Conservation (phyloP, 2,888 invertebrate species). For the Eurytoma adleriae region DNA sequence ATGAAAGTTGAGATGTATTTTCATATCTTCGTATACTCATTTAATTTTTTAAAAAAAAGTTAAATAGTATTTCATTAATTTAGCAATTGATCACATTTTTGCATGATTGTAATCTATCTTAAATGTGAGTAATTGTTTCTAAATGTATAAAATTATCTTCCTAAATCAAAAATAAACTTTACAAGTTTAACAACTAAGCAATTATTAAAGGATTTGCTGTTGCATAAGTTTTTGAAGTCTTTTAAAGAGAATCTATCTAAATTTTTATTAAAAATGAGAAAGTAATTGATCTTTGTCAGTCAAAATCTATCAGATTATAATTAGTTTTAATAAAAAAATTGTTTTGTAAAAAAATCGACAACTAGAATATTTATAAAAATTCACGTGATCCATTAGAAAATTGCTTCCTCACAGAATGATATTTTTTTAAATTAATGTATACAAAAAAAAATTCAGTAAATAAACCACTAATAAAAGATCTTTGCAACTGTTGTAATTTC, state of each 20-base stretch:
- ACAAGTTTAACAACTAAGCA: constrained; percentile 29
- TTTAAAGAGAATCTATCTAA: constrained; percentile 37
- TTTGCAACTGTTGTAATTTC: constrained; percentile 8
- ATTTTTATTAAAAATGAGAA: constrained; percentile 26
- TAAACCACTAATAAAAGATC: constrained; percentile 33
- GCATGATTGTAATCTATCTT: constrained; percentile 1
- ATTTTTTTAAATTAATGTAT: constrained; percentile 58
- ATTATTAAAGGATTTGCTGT: constrained; percentile 19
- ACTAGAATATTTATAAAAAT: constrained; percentile 41
- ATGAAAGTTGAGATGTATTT: constrained; percentile 4
- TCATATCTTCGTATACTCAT: constrained; percentile 14
- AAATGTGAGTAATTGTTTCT: constrained; percentile 21
- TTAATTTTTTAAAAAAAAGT: neutral
- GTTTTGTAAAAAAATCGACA: constrained; percentile 46
- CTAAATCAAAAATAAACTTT: constrained; percentile 12
- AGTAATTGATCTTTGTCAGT: constrained; percentile 25
- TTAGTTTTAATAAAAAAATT: constrained; percentile 30
- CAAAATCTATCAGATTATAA: constrained; percentile 29
- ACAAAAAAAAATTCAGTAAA: constrained; percentile 50
- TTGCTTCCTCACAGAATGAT: constrained; percentile 50
- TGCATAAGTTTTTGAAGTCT: constrained; percentile 45
- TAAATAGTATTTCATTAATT: constrained; percentile 9
- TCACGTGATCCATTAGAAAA: constrained; percentile 42
- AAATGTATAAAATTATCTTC: constrained; percentile 35
- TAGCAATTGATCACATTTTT: constrained; percentile 2